Evolutionary conservation across 1,140 invertebrate genomes (phyloP), one percentile per base, ranked within the genome.

Genomic region (Pachyrhynchus sulphureomaculatus): DNA sequence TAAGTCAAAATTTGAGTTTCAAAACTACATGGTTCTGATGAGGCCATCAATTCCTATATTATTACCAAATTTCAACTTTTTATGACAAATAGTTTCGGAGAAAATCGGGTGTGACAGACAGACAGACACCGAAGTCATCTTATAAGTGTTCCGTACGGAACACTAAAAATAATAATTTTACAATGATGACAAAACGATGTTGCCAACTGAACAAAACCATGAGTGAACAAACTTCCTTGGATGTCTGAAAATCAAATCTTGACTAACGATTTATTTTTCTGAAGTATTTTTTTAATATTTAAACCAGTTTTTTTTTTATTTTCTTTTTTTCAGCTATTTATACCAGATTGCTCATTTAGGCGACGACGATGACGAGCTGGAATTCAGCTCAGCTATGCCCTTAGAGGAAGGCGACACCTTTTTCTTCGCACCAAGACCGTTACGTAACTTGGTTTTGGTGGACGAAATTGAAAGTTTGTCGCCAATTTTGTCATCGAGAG

Each of bases 321-420:
- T 37, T 39, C 12, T 45, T 17, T 48, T 52, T 67, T 69, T 79
- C 68, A 98, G 95, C 77, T 96, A 96, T 72, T 76, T 99, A 0
- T 99, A 99, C 74, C 96, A 99, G 85, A 99, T 99, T 77, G 95
- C 96, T 12, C 94, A 98, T 79, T 82, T 99, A 62, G 98, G 96
- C 24, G 98, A 99, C 81, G 96, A 99, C 76, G 97, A 99, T 78
- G 97, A 99, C 79, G 96, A 99, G 72, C 94, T 96, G 3, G 96
- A 99, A 77, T 99, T 99, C 73, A 98, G 95, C 77, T 98, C 95
- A 39, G 93, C 93, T 9, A 98, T 98, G 91, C 96, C 95, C 2
- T 76, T 99, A 32, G 96, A 99, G 77, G 96, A 99, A 78, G 97
- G 96, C 4, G 97, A 99, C 68, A 99, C 96, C 2, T 99, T 99